Percentiles rank a stretch among this genome's conserved stretches.
phyloP scores from a whole-genome alignment of 2,888 invertebrate genomes.

The Rapana venosa region DNA sequence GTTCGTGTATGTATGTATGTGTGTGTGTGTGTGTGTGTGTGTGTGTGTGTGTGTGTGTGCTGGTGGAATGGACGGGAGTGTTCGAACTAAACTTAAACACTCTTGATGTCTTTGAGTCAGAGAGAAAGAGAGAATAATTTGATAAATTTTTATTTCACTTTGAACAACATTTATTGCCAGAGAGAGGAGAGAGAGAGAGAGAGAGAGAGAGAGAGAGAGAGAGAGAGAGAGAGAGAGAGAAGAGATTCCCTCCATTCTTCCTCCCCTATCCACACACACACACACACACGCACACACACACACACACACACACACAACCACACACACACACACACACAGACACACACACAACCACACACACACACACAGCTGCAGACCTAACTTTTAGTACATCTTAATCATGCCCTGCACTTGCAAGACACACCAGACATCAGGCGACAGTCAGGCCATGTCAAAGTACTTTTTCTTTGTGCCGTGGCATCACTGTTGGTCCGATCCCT shows the following conservation, averaged over 20 bases:
- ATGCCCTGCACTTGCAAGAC: too few species aligned
- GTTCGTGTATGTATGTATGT: too few species aligned
- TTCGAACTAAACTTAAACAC: too few species aligned
- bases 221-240: background rate
- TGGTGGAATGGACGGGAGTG: too few species aligned
- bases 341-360: background rate
- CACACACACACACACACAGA: background rate
- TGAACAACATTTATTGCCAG: background rate
- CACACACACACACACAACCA: background rate
- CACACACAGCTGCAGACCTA: background rate
- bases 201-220: background rate
- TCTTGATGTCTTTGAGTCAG: too few species aligned
- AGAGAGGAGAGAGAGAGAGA: background rate
- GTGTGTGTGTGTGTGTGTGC: too few species aligned
- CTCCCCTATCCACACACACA: background rate
- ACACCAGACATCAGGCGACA: background rate
- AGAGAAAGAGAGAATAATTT: background rate
- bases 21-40: too few species aligned
- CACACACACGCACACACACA: background rate
- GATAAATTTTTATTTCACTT: background rate
- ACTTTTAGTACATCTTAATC: too few species aligned
- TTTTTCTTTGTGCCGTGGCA: too few species aligned
- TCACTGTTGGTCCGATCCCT: too few species aligned
- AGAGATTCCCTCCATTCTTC: background rate
- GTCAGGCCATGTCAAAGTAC: too few species aligned